Evolutionary conservation across 1,140 invertebrate genomes (phyloP), one percentile per base, ranked within the genome.

Genomic region (Pseudomyrmex flavicornis): DNA sequence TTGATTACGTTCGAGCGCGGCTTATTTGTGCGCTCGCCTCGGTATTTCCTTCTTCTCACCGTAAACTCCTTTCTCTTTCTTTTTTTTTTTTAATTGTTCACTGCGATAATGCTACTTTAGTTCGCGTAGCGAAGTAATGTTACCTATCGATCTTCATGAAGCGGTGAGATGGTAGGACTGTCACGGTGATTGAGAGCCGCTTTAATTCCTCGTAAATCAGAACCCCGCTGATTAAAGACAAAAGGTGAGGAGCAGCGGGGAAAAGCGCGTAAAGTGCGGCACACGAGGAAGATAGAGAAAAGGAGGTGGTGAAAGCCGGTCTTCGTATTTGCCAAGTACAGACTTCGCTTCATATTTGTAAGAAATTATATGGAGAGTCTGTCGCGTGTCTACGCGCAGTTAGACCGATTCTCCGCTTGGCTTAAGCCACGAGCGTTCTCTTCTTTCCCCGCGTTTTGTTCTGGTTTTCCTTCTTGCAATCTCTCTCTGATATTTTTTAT

Each of bases 331-430:
- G 82, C 20, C 9, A 22, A 48, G 62, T 44, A 63, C 44, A 58
- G 80, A 48, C 50, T 65, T 75, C 70, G 54, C 62, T 87, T 89
- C 89, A 88, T 87, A 90, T 91, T 90, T 85, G 85, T 76, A 88
- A 85, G 88, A 83, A 91, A 91, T 90, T 88, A 35, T 52, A 90
- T 68, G 85, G 73, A 75, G 63, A 84, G 83, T 89, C 89, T 90
- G 77, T 91, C 85, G 90, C 90, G 90, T 91, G 90, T 86, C 72
- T 83, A 66, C 15, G 50, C 46, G 90, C 90, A 91, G 89, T 91
- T 90, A 91, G 58, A 50, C 62, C 80, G 58, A 82, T 20, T 70
- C 35, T 7, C 35, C 82, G 65, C 74, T 84, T 86, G 88, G 85
- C 86, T 85, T 85, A 87, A 65, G 73, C 63, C 59, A 12, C 61